phyloP scores from a whole-genome alignment of 2,888 invertebrate species.

The Leptinotarsa rubiginosa region DNA sequence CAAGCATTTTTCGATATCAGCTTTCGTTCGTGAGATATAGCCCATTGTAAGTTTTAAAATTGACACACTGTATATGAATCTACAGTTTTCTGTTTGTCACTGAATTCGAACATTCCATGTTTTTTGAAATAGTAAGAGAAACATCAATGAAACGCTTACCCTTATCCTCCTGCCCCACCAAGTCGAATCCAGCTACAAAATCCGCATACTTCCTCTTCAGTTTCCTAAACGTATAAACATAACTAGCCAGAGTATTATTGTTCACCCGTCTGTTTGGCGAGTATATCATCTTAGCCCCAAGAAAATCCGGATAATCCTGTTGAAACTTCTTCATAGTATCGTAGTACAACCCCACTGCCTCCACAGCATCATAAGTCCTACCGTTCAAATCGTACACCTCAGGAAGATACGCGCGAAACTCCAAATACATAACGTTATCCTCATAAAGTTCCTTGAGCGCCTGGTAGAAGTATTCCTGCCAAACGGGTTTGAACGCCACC shows the following conservation, averaged over 20 bases:
- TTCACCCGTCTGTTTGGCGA: slow-evolving; percentile 68
- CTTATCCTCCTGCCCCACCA: slow-evolving; percentile 83
- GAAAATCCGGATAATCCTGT: slow-evolving; percentile 70
- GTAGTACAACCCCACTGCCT: slow-evolving; percentile 68
- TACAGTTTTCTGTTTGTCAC: no score
- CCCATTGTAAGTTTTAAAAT: no score
- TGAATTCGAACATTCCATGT: no score
- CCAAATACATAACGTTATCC: slow-evolving; percentile 75
- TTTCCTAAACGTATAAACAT: slow-evolving; percentile 40
- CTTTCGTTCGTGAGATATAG: no score
- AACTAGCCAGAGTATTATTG: slow-evolving; percentile 59
- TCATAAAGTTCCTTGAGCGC: slow-evolving; percentile 71
- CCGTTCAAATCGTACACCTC: slow-evolving; percentile 71
- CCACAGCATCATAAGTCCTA: slow-evolving; percentile 64
- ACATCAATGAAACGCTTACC: slow-evolving; percentile 67
- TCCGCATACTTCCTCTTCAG: slow-evolving; percentile 65
- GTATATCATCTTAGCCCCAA: slow-evolving; percentile 73
- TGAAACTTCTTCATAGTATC: slow-evolving; percentile 68
- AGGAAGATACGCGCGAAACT: slow-evolving; percentile 70
- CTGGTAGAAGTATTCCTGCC: slow-evolving; percentile 70
- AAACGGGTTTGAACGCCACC: slow-evolving; percentile 69
- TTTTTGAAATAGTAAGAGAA: not conserved
- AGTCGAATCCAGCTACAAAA: slow-evolving; percentile 82
- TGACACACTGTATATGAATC: no score
- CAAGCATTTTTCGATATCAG: no score